Conservation (phyloP, 37 sponge, comb jelly and placozoan species). For the Chondrilla cf. caribensis region DNA sequence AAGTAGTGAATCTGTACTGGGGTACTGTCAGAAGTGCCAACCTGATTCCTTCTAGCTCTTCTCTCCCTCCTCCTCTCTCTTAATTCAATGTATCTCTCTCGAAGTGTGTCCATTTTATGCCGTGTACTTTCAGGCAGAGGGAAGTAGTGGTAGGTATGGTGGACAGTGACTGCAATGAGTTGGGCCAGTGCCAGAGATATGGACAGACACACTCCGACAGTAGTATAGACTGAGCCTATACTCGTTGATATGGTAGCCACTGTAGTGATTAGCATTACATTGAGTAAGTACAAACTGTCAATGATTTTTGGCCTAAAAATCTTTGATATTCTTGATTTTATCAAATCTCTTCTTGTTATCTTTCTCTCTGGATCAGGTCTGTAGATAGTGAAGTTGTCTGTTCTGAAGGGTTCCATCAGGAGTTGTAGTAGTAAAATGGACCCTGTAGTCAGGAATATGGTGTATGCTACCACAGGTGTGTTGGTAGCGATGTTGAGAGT, state of each 20-base stretch:
- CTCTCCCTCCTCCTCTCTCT: neutral
- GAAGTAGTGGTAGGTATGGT: neutral
- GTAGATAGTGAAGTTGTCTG: too few relatives aligned
- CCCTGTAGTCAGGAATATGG: neutral
- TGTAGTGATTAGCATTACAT: neutral
- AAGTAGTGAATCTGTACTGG: too few relatives aligned
- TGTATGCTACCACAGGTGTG: neutral
- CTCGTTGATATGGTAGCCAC: neutral
- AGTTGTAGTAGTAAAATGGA: neutral
- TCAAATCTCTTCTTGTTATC: too few relatives aligned
- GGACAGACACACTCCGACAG: neutral
- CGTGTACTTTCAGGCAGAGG: neutral
- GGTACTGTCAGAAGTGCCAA: too few relatives aligned
- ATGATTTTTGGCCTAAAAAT: neutral
- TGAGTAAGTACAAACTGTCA: neutral
- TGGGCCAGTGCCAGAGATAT: neutral
- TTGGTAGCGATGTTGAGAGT: neutral
- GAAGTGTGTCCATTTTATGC: too few relatives aligned
- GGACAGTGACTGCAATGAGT: neutral
- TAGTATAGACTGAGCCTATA: neutral
- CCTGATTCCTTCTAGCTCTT: neutral
- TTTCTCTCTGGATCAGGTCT: too few relatives aligned
- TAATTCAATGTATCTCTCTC: neutral
- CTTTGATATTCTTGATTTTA: too few relatives aligned
- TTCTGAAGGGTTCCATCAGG: neutral